Base-by-base conservation (phyloP, 2,113 vertebrate genomes). In the Eulacestoma nigropectus region DNA sequence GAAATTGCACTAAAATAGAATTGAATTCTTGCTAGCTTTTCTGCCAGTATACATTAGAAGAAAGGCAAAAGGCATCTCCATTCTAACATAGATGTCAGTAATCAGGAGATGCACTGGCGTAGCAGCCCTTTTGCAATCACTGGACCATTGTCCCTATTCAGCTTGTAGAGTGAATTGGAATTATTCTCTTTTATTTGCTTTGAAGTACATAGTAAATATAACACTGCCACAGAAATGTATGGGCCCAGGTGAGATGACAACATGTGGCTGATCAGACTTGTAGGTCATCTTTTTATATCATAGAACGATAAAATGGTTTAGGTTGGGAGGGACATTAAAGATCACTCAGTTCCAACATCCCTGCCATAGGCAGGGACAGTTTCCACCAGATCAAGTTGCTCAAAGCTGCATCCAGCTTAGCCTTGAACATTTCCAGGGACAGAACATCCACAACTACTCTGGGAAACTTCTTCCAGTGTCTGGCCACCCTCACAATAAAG, bases 1-100 rank as follows among this genome's bases (percentile, higher is more conserved):
- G 37, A 85, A 87, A 76, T 53, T 59, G 42, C 17, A 82, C 30
- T 76, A 89, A 96, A 89, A 85, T 79, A 79, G n/a, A 60, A 57
- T n/a, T 76, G 67, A 76, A 87, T 89, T 73, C 46, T 68, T 68
- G 57, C 62, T 87, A 35, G 41, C 6, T 91, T 91, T 93, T 89
- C 82, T 87, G 84, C 17, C 57, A 47, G 33, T 72, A 8, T 50
- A 41, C 26, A 35, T 59, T 49, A 75, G 11, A 59, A 78, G 52
- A 82, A 82, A 87, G 65, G 53, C 46, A 87, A 89, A 87, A 89
- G 49, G 16, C 14, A 42, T 76, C 57, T 69, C 29, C 29, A 46
- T 22, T 25, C 32, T 69, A 83, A 56, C 50, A 41, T 4, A 70
- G 65, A 13, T 59, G 56, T 84, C 62, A 16, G 57, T 33, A 85